Evolutionary conservation across 2,797 vertebrate species (phyloP).

Genomic region (Graptemys geographica): DNA sequence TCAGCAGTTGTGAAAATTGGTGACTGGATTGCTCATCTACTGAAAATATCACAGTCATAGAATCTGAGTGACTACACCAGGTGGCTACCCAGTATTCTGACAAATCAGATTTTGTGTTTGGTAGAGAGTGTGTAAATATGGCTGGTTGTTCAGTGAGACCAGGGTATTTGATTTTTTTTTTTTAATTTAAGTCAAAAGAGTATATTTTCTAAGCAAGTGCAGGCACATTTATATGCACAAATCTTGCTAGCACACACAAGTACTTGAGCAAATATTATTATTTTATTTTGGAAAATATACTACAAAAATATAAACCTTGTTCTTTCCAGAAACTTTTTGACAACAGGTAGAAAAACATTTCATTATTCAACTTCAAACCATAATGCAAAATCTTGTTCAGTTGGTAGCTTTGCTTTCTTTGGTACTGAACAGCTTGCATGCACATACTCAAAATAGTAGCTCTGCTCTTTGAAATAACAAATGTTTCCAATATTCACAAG

Average conservation of each 20-base stretch:
- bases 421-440: background rate
- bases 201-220: background rate
- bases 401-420: background rate
- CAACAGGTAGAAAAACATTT: background rate
- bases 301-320: background rate
- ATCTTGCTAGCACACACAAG: background rate
- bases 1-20: background rate
- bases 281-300: background rate
- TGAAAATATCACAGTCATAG: background rate
- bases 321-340: background rate
- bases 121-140: background rate
- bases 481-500: conserved; percentile 50
- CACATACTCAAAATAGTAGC: background rate
- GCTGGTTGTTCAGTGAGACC: background rate
- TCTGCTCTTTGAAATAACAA: conserved; percentile 39
- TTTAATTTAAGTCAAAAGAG: background rate
- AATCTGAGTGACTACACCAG: background rate
- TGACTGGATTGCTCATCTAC: background rate
- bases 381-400: background rate
- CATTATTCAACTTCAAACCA: background rate
- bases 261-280: background rate
- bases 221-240: background rate
- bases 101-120: background rate
- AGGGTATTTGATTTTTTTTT: background rate
- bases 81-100: background rate